Evolutionary conservation across 2,797 vertebrate species (phyloP).

Genomic region (Gymnoscopelus microlampas): DNA sequence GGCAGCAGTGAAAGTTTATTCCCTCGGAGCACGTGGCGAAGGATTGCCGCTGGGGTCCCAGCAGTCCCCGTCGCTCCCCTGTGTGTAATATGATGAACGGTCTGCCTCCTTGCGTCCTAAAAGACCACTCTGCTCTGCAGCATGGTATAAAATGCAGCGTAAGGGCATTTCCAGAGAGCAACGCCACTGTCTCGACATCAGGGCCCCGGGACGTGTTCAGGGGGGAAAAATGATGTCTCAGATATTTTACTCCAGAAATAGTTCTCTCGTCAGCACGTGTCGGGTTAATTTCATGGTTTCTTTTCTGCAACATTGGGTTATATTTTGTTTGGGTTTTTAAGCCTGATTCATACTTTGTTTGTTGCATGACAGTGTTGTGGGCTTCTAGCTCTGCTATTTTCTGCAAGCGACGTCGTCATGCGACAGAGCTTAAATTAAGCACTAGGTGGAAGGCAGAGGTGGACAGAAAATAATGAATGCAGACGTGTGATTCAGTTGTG

Average conservation of each 20-base stretch:
- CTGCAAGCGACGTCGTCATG: no score
- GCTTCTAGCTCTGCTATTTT: no score
- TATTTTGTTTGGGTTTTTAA: no score
- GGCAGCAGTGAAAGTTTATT: constrained; percentile 66
- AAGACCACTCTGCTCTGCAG: constrained; percentile 50
- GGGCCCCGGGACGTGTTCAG: constrained; percentile 17
- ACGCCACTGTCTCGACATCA: constrained; percentile 48
- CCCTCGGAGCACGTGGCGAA: constrained; percentile 36
- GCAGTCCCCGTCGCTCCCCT: constrained; percentile 26
- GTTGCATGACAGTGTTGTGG: neutral
- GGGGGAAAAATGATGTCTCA: constrained; percentile 28
- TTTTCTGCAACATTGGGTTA: neutral
- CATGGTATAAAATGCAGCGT: constrained; percentile 59
- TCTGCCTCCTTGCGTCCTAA: constrained; percentile 42
- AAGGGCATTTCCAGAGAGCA: constrained; percentile 59
- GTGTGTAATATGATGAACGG: constrained; percentile 60
- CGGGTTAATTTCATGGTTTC: neutral
- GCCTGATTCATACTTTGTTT: neutral
- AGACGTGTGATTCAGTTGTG: no score
- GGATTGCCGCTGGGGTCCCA: constrained; percentile 30
- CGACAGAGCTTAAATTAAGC: no score
- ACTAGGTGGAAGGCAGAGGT: no score
- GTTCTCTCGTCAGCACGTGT: neutral
- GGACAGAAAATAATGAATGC: no score
- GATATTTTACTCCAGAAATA: constrained; percentile 29